phyloP scores from a whole-genome alignment of 2,888 invertebrate genomes.

The Pseudococcus longispinus region DNA sequence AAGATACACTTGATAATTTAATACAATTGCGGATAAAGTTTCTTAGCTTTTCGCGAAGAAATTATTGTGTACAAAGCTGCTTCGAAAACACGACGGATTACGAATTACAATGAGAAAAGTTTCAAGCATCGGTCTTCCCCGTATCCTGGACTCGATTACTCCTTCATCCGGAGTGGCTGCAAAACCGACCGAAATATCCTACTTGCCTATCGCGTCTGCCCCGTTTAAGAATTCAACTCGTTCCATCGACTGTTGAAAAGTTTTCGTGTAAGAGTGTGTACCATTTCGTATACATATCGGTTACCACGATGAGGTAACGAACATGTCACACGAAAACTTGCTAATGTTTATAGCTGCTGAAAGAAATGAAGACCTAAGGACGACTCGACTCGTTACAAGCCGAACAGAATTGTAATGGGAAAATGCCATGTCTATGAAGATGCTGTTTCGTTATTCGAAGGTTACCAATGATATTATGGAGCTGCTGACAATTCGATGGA shows the following conservation, averaged over 20 bases:
- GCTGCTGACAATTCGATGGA: too few relatives aligned
- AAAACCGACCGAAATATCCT: background rate
- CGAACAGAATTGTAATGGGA: background rate
- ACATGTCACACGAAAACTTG: constrained; percentile 17
- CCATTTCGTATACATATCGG: background rate
- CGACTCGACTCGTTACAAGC: background rate
- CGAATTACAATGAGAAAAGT: background rate
- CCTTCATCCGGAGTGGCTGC: background rate
- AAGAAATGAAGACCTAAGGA: background rate
- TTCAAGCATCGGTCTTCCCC: background rate
- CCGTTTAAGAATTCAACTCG: constrained; percentile 21
- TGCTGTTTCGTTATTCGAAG: too few relatives aligned
- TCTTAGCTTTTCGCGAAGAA: background rate
- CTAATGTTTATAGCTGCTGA: constrained; percentile 1
- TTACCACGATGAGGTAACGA: background rate
- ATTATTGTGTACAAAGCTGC: background rate
- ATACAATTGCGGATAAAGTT: background rate
- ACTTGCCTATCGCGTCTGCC: background rate
- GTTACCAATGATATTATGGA: too few relatives aligned
- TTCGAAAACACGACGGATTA: background rate
- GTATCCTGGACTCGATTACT: background rate
- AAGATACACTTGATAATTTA: background rate
- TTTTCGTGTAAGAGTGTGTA: background rate
- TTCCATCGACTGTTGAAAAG: background rate
- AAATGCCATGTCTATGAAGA: background rate